phyloP scores from a whole-genome alignment of 2,888 invertebrate genomes.

The Sphaerophoria rueppellii region DNA sequence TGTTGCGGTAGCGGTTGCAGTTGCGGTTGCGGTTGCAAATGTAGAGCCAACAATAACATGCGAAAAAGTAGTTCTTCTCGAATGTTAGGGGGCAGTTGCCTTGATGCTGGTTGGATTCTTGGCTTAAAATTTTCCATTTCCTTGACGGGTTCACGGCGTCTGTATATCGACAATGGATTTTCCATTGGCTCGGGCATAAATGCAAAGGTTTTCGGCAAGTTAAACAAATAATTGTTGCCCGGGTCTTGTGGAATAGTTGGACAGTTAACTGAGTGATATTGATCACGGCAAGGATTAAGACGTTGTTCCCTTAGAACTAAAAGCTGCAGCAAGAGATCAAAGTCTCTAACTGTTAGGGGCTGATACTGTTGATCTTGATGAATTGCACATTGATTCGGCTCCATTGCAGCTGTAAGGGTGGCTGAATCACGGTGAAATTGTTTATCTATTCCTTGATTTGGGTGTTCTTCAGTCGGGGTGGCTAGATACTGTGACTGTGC shows the following conservation, averaged over 20 bases:
- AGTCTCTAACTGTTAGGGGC: constrained; percentile 88
- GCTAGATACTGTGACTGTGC: no score
- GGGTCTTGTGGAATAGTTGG: constrained; percentile 8
- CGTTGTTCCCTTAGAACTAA: constrained; percentile 86
- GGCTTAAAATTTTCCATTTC: constrained; percentile 83
- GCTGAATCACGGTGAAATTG: no score
- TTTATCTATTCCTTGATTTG: no score
- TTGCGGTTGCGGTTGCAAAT: constrained; percentile 83
- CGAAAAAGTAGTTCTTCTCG: constrained; percentile 87
- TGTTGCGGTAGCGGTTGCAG: constrained; percentile 81
- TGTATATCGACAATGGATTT: constrained; percentile 49
- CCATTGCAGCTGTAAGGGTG: no score
- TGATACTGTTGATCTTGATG: constrained; percentile 82
- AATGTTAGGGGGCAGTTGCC: constrained; percentile 85
- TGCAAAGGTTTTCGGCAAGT: constrained; percentile 40
- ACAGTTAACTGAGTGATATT: constrained; percentile 75
- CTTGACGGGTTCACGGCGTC: constrained; percentile 57
- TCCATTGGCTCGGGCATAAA: constrained; percentile 62
- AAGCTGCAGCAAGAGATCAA: constrained; percentile 86
- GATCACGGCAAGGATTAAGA: constrained; percentile 80
- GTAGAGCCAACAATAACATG: constrained; percentile 89
- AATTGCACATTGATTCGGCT: no score
- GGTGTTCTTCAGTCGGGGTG: no score
- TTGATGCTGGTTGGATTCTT: constrained; percentile 25
- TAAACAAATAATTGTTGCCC: constrained; percentile 52